A percentile compares a stretch with the other conserved stretches of the same genome.
phyloP scores from a whole-genome alignment of 1,140 invertebrate species.

The Lethrus apterus region DNA sequence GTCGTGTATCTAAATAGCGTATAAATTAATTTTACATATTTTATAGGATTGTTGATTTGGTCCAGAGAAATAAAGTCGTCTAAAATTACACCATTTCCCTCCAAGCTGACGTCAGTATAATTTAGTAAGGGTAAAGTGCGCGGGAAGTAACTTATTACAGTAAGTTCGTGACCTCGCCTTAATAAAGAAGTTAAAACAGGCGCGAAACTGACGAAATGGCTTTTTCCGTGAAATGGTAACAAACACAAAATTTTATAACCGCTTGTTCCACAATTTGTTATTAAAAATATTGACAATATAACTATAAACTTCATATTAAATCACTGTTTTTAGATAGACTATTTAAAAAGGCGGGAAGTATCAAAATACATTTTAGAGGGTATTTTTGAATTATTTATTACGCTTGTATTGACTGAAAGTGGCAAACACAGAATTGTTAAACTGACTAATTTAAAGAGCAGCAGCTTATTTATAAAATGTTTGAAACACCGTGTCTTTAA shows the following conservation, averaged over 20 bases:
- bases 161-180: slow-evolving; percentile 56
- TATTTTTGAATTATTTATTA: no score
- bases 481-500: no score
- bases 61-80: slow-evolving; percentile 10
- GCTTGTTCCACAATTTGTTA: no score
- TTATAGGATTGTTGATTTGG: background rate
- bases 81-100: background rate
- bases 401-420: no score
- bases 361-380: no score
- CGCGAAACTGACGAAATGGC: slow-evolving; percentile 61
- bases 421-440: no score
- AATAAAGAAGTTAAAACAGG: slow-evolving; percentile 54
- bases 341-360: no score
- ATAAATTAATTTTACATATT: slow-evolving; percentile 13
- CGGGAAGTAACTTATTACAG: slow-evolving; percentile 59
- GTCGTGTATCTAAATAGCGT: background rate
- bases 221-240: slow-evolving; percentile 57
- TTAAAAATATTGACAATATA: no score
- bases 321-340: no score
- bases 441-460: no score
- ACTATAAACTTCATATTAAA: no score
- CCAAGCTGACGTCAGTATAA: slow-evolving; percentile 47
- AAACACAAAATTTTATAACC: slow-evolving; percentile 48
- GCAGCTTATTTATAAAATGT: no score
- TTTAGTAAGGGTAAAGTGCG: slow-evolving; percentile 44